Conservation (phyloP, 2,113 vertebrate species). For the Corydoras sp. region DNA sequence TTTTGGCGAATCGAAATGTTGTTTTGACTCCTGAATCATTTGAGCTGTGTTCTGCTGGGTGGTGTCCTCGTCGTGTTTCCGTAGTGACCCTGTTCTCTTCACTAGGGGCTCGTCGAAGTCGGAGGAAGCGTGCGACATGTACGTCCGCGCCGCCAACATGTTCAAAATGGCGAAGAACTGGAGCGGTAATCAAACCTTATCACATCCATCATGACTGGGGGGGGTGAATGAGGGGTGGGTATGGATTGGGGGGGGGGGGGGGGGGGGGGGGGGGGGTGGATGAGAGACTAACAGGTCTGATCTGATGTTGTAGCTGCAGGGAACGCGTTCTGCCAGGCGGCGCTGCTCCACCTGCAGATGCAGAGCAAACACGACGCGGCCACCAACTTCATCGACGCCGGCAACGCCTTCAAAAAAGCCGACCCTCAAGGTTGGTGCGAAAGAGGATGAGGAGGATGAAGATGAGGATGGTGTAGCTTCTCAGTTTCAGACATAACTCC, state of each 20-base stretch:
- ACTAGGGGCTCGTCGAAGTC: constrained; percentile 80
- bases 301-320: constrained; percentile 73
- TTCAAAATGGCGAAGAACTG: constrained; percentile 74
- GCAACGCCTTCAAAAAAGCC: constrained; percentile 91
- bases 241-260: no score
- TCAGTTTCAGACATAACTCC: not conserved
- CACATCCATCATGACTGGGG: no score
- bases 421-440: constrained; percentile 80
- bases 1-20: no score
- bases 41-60: no score
- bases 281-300: no score
- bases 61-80: no score
- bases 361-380: constrained; percentile 91
- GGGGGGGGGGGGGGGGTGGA: no score
- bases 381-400: constrained; percentile 84
- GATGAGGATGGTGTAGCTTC: not conserved
- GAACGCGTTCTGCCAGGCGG: constrained; percentile 84
- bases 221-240: not conserved
- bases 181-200: constrained; percentile 68
- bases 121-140: constrained; percentile 89
- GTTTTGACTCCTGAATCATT: no score
- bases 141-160: constrained; percentile 74
- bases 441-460: no score
- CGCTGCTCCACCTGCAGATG: constrained; percentile 81
- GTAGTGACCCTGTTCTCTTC: not conserved